Conservation (phyloP, 2,888 invertebrate genomes). For the Melanchra persicariae region DNA sequence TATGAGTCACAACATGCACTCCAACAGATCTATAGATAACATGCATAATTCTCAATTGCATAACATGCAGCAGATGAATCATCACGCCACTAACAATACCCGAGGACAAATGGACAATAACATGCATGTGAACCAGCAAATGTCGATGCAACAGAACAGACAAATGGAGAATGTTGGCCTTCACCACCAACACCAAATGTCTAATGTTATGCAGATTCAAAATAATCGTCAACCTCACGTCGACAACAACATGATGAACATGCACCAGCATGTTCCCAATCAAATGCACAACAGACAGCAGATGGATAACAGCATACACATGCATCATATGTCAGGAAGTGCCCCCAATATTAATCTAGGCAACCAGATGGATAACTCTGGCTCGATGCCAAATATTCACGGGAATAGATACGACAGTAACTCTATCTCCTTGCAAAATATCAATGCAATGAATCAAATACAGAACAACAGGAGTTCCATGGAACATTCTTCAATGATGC, state of each 20-base stretch:
- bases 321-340: constrained; percentile 86
- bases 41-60: constrained; percentile 86
- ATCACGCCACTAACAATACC: constrained; percentile 81
- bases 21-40: constrained; percentile 84
- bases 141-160: constrained; percentile 85
- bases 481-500: constrained; percentile 86
- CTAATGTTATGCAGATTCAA: constrained; percentile 87
- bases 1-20: constrained; percentile 84
- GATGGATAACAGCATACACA: constrained; percentile 85
- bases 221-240: constrained; percentile 82
- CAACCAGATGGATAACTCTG: constrained; percentile 84
- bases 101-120: constrained; percentile 83
- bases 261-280: constrained; percentile 86
- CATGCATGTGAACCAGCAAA: constrained; percentile 86
- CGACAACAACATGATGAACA: constrained; percentile 83
- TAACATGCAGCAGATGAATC: constrained; percentile 86
- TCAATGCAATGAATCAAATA: constrained; percentile 85
- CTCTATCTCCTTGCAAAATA: constrained; percentile 84
- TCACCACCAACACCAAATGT: constrained; percentile 88
- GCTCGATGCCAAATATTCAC: constrained; percentile 81
- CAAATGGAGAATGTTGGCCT: constrained; percentile 83
- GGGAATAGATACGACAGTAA: constrained; percentile 85
- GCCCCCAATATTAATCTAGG: constrained; percentile 79
- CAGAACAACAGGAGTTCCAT: constrained; percentile 84
- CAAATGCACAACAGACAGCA: constrained; percentile 87